Evolutionary conservation across 2,797 vertebrate species (phyloP), one percentile per base, ranked within the genome.

Genomic region (Esox lucius): DNA sequence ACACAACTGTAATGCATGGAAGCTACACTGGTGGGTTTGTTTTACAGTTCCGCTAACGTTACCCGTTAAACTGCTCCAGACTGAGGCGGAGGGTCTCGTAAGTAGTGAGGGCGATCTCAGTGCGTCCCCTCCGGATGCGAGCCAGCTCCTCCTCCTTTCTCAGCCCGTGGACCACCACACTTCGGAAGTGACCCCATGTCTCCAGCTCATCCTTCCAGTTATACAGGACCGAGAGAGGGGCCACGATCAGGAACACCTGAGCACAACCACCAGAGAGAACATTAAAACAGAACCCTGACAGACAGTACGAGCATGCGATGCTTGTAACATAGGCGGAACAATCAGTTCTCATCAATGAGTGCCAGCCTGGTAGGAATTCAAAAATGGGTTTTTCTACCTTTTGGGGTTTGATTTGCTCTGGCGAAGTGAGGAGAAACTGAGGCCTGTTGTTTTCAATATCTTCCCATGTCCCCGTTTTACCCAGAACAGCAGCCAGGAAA

Each of bases 161-260:
- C 88, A 90, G 92, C 46, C 98, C 97, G 11, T 99, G 97, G 78
- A 99, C 93, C 70, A 98, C 73, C 74, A 87, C 92, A 28, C 92
- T 87, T 83, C 91, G 95, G 80, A 99, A 98, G 90, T 99, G 94
- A 22, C 98, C 97, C 98, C 97, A 99, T 0, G 95, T 97, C 48
- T 98, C 96, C 81, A 99, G 85, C 80, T 99, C 98, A 88, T 99
- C 96, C 83, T 94, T 98, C 98, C 98, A 99, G 86, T 98, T 98
- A 84, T 97, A 98, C 53, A 99, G 93, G 68, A 99, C 94, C 68
- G 98, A 99, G 77, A 99, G 93, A 3, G 97, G 98, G 26, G 97
- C 94, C 81, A 99, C 96, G 84, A 99, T 95, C 33, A 99, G 94
- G 77, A 99, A 99, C 76, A 94, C 90, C 97, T 99, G 81, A n/a